Evolutionary conservation across 2,888 invertebrate species (phyloP).

Genomic region (Dryocosmus kuriphilus): DNA sequence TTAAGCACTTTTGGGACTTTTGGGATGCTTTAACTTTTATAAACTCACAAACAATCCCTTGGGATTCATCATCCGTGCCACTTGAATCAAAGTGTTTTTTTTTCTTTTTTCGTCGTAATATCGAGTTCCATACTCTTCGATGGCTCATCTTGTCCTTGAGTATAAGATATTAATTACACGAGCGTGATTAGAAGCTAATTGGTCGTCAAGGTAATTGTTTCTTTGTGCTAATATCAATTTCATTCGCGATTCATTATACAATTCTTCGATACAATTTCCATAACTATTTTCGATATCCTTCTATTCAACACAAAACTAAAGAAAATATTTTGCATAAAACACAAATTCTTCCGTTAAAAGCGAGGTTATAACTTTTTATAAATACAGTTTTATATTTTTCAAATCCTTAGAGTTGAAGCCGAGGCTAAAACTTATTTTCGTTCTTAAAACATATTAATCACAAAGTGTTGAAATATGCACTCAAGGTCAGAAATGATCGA

Average conservation of each 20-base stretch:
- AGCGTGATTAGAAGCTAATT: conserved; percentile 49
- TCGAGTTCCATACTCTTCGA: conserved; percentile 76
- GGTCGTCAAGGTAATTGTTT: conserved; percentile 42
- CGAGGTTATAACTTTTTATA: neutral
- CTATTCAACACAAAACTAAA: conserved; percentile 1
- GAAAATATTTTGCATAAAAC: neutral
- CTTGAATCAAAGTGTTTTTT: conserved; percentile 58
- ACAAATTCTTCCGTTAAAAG: neutral
- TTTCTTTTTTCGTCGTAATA: conserved; percentile 75
- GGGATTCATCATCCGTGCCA: neutral
- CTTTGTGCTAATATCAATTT: conserved; percentile 26
- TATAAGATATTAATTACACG: conserved; percentile 39
- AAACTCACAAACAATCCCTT: conserved; percentile 19
- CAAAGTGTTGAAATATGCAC: neutral
- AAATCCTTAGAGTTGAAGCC: no score
- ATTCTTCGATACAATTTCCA: conserved; percentile 51
- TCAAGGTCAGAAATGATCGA: neutral
- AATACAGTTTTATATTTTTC: neutral
- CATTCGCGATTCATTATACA: conserved; percentile 55
- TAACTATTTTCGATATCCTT: conserved; percentile 3
- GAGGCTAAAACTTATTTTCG: neutral
- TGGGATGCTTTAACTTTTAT: neutral
- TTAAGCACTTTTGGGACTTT: neutral
- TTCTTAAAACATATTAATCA: neutral
- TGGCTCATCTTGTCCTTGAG: conserved; percentile 69